These are phyloP conservation scores for Phragmatobia fuliginosa DNA, from an alignment of 2,888 invertebrate genomes.

Conservation along the genomic window DNA sequence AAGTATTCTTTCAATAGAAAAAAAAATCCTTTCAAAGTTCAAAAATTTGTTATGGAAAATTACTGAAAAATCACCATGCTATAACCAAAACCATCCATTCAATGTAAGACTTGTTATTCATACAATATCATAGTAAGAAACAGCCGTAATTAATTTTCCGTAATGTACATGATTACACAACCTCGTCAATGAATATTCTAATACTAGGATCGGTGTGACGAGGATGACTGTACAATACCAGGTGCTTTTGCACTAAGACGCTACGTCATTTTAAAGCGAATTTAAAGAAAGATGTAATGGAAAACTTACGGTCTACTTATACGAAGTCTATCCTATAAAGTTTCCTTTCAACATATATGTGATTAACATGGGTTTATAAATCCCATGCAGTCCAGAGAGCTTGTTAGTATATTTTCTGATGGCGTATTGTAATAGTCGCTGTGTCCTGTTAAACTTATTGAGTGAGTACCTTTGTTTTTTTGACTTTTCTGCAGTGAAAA, in stretches of 20 bases:
- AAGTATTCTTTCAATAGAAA: background rate
- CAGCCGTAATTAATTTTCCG: conserved; percentile 35
- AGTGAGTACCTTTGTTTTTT: conserved; percentile 39
- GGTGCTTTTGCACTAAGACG: conserved; percentile 8
- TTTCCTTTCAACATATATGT: conserved; percentile 55
- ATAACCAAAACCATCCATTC: conserved; percentile 8
- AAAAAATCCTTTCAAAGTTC: background rate
- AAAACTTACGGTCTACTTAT: conserved; percentile 54
- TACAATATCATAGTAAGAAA: conserved; percentile 3
- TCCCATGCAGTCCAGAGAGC: conserved; percentile 16
- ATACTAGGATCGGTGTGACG: background rate
- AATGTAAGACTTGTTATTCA: conserved; percentile 25
- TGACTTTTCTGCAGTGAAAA: background rate
- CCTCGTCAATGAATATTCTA: conserved; percentile 10
- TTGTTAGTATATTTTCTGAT: conserved; percentile 46
- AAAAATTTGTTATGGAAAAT: conserved; percentile 2
- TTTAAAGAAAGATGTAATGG: conserved; percentile 60
- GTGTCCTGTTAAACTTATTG: conserved; percentile 18
- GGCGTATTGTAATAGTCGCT: conserved; percentile 25
- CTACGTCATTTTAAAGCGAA: conserved; percentile 38
- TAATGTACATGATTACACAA: conserved; percentile 33
- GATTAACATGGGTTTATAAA: conserved; percentile 55
- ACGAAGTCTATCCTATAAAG: conserved; percentile 54
- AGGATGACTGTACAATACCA: conserved; percentile 1
- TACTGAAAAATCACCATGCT: background rate